Evolutionary conservation across 2,888 invertebrate genomes (phyloP).

Genomic region (Tipula unca): DNA sequence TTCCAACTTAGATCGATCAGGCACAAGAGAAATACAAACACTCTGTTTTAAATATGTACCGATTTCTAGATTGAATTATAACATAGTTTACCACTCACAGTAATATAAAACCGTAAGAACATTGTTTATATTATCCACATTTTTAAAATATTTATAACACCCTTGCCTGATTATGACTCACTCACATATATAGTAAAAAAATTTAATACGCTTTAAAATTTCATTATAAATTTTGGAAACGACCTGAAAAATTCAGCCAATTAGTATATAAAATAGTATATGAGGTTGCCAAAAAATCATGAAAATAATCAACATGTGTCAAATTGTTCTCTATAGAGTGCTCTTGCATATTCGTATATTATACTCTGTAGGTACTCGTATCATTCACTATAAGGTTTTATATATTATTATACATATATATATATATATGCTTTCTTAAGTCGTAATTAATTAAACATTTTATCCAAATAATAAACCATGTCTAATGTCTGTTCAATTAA

Average conservation of each 20-base stretch:
- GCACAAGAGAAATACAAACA: too few species aligned
- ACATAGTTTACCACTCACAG: too few species aligned
- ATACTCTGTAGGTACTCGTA: too few species aligned
- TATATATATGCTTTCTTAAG: too few species aligned
- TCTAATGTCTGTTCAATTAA: not conserved
- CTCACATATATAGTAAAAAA: not conserved
- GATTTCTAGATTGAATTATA: too few species aligned
- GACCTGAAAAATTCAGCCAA: not conserved
- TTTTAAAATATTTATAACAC: not conserved
- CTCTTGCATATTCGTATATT: not conserved
- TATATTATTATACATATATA: not conserved
- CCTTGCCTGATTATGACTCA: not conserved
- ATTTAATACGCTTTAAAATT: not conserved
- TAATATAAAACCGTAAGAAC: not conserved
- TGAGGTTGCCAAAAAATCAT: not conserved
- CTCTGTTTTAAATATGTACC: too few species aligned
- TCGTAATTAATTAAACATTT: not conserved
- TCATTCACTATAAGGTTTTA: not conserved
- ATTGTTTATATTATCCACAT: not conserved
- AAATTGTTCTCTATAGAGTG: not conserved
- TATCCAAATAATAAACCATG: not conserved
- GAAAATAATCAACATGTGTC: slow-evolving; percentile 8
- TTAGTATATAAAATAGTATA: not conserved
- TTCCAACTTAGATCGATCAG: too few species aligned
- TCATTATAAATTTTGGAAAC: not conserved